phyloP scores from a whole-genome alignment of 2,113 vertebrate species.

The Cathartes aura region DNA sequence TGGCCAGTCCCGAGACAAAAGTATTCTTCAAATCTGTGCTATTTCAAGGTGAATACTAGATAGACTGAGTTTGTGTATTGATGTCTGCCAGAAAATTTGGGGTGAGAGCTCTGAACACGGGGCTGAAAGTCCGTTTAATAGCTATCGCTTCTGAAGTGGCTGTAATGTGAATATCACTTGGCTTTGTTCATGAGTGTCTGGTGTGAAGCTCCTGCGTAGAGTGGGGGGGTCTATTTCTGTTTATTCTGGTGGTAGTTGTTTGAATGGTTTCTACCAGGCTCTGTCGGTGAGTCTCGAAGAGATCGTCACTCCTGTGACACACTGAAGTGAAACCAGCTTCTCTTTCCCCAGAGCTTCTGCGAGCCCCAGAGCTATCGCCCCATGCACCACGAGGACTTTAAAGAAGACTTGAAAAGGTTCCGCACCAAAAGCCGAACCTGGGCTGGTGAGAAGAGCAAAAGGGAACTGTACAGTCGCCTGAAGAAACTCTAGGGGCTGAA shows the following conservation, averaged over 20 bases:
- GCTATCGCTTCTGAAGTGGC: fast-evolving
- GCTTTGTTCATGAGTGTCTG: fast-evolving
- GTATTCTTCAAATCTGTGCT: background rate
- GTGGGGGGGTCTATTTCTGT: background rate
- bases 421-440: conserved; percentile 93
- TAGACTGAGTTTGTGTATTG: fast-evolving
- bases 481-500: conserved; percentile 85
- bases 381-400: conserved; percentile 95
- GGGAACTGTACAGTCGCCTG: conserved; percentile 92
- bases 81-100: background rate
- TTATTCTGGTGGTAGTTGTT: fast-evolving
- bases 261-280: background rate
- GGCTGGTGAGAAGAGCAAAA: conserved; percentile 94
- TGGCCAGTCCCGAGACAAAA: fast-evolving
- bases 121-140: fast-evolving
- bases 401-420: conserved; percentile 89
- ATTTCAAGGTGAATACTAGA: fast-evolving
- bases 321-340: background rate
- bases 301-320: fast-evolving
- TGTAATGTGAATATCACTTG: fast-evolving
- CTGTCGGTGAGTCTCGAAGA: background rate
- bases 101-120: background rate
- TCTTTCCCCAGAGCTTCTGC: conserved; percentile 81
- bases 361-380: conserved; percentile 93
- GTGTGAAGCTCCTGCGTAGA: fast-evolving